These are phyloP conservation scores for Alexandromys fortis DNA, from an alignment of 2,113 vertebrate species.

Conservation along the genomic window DNA sequence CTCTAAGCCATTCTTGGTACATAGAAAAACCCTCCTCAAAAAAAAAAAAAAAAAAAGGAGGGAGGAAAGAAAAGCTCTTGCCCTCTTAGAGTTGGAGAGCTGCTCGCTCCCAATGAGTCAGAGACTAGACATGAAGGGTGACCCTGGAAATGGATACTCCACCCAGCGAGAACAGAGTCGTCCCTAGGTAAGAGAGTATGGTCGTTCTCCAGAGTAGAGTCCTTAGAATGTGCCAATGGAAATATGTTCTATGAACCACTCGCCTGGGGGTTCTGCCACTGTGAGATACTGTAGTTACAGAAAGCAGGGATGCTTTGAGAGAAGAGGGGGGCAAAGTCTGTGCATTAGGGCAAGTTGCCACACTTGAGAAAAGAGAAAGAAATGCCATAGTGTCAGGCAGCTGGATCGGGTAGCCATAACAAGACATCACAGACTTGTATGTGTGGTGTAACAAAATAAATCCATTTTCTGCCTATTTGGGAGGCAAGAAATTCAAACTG, in stretches of 20 bases:
- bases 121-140: not conserved
- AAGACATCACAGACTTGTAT: not conserved
- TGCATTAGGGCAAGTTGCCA: not conserved
- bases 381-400: too few species aligned
- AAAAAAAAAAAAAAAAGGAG: not conserved
- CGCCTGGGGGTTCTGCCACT: not conserved
- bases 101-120: not conserved
- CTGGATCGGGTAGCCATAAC: not conserved
- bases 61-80: not conserved
- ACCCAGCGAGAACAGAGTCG: not conserved
- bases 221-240: fast-evolving
- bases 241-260: too few species aligned
- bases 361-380: not conserved
- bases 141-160: too few species aligned
- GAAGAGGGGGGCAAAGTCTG: not conserved
- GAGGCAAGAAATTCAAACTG: not conserved
- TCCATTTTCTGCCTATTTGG: not conserved
- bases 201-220: not conserved
- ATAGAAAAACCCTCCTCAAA: not conserved
- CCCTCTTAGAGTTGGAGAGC: not conserved
- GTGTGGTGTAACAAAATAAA: not conserved
- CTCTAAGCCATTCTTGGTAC: not conserved
- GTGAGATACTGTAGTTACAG: not conserved
- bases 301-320: not conserved
- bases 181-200: not conserved